Evolutionary conservation across 1,140 invertebrate species (phyloP), one percentile per base, ranked within the genome.

Genomic region (Drosophila simulans): DNA sequence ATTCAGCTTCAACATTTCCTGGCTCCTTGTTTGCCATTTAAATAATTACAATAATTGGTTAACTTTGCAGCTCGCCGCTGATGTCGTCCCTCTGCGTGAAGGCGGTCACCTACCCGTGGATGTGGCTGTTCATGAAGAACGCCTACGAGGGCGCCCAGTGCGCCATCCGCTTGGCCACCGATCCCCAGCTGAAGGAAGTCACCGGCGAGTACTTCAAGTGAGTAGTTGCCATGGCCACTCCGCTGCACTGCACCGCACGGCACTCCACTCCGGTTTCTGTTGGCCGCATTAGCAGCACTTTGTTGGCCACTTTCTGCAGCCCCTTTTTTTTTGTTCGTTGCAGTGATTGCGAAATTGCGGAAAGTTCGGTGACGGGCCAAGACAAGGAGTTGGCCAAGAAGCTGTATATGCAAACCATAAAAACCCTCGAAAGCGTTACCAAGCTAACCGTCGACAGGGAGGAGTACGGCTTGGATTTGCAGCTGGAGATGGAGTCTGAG

Each of bases 161-260:
- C 27, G 93, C 94, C 45, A 80, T 96, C 42, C 95, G 94, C 80
- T 93, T 94, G 52, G 94, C 95, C 8, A 92, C 96, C 8, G 94
- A 95, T 72, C 93, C 93, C 11, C 92, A 93, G 43, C 91, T 96
- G 49, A 92, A 93, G 49, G 93, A 93, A 66, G 91, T 94, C 31
- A 93, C 93, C 42, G 95, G 95, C 53, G 94, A 94, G 90, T 96
- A 95, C 93, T 94, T 95, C 74, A 95, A 94, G 95, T 95, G 92
- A 92, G 83, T 92, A 62, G 62, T 79, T 56, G 49, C 59, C 68
- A 63, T 66, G 71, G 59, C 70, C 66, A 45, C 27, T 57, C 69
- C 63, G 58, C 39, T 31, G 7, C 8, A 31, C 27, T 71, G 39
- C 53, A 39, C 17, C 17, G 17, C 17, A 17, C 17, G 17, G 7